A percentile compares a stretch with the other conserved stretches of the same genome.
Evolutionary conservation across 1,140 invertebrate species (phyloP).

Genomic region (Idris sp.): DNA sequence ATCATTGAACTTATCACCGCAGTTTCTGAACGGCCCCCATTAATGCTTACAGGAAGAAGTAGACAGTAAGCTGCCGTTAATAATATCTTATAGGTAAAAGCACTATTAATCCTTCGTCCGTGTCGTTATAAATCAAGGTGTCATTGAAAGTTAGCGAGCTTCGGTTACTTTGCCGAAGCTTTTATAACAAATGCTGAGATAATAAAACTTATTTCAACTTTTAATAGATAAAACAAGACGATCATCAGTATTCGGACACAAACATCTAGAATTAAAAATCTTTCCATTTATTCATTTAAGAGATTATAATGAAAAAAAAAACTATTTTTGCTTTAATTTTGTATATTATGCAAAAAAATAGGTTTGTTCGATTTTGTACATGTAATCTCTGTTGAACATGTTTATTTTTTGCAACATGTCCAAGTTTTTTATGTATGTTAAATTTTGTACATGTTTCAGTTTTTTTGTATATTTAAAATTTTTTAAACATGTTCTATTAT

Average conservation of each 20-base stretch:
- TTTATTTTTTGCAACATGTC: too few species aligned
- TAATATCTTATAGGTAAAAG: slow-evolving; percentile 66
- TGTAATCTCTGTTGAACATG: too few species aligned
- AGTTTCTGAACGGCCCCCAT: slow-evolving; percentile 23
- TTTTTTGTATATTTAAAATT: too few species aligned
- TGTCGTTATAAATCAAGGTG: slow-evolving; percentile 65
- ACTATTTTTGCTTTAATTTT: too few species aligned
- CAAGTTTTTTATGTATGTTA: too few species aligned
- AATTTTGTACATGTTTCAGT: too few species aligned
- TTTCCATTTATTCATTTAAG: too few species aligned
- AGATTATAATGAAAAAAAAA: too few species aligned
- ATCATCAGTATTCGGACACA: slow-evolving; percentile 25
- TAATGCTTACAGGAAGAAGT: slow-evolving; percentile 44
- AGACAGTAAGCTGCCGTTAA: slow-evolving; percentile 65
- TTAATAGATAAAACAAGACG: slow-evolving; percentile 55
- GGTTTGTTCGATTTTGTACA: too few species aligned
- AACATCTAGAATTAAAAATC: too few species aligned
- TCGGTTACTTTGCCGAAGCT: slow-evolving; percentile 35
- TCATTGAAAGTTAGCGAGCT: slow-evolving; percentile 45
- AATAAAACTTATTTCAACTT: slow-evolving; percentile 63
- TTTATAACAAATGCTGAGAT: slow-evolving; percentile 63
- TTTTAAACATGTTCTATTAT: too few species aligned
- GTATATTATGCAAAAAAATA: too few species aligned
- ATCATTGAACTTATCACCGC: slow-evolving; percentile 48
- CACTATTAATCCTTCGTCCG: slow-evolving; percentile 64